These are phyloP conservation scores for Pyralis farinalis DNA, from an alignment of 2,888 invertebrate species.

Conservation along the genomic window DNA sequence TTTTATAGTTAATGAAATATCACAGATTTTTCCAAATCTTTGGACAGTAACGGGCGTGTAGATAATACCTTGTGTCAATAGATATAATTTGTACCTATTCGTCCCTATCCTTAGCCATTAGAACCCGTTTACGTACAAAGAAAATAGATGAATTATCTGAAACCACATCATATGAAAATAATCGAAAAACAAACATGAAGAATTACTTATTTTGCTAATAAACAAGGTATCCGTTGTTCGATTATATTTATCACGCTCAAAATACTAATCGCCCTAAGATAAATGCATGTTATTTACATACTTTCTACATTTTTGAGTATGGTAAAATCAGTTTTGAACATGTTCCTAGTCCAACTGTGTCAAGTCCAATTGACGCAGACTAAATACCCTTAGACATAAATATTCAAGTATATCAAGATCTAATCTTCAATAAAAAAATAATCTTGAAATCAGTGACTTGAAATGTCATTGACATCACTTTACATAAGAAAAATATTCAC, in stretches of 20 bases:
- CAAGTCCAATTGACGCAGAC: conserved; percentile 57
- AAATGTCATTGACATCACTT: conserved; percentile 76
- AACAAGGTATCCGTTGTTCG: conserved; percentile 64
- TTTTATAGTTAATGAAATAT: conserved; percentile 76
- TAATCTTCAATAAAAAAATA: conserved; percentile 75
- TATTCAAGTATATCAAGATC: conserved; percentile 69
- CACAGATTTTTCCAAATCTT: conserved; percentile 80
- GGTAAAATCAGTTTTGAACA: conserved; percentile 46
- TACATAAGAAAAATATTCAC: conserved; percentile 78
- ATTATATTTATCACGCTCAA: conserved; percentile 61
- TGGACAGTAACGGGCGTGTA: conserved; percentile 77
- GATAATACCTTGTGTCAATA: conserved; percentile 42
- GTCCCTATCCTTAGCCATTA: conserved; percentile 50
- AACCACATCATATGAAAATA: conserved; percentile 61
- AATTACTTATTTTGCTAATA: conserved; percentile 67
- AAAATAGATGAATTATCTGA: conserved; percentile 68
- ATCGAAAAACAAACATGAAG: conserved; percentile 53
- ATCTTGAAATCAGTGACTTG: conserved; percentile 73
- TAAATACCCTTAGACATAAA: conserved; percentile 66
- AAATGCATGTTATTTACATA: conserved; percentile 76
- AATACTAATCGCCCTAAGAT: conserved; percentile 65
- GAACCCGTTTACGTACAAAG: conserved; percentile 75
- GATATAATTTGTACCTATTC: conserved; percentile 64
- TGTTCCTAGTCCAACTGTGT: conserved; percentile 50
- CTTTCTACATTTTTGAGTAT: conserved; percentile 56